Evolutionary conservation across 2,797 vertebrate species (phyloP), one percentile per base, ranked within the genome.

Genomic region (Pseudopleuronectes americanus): DNA sequence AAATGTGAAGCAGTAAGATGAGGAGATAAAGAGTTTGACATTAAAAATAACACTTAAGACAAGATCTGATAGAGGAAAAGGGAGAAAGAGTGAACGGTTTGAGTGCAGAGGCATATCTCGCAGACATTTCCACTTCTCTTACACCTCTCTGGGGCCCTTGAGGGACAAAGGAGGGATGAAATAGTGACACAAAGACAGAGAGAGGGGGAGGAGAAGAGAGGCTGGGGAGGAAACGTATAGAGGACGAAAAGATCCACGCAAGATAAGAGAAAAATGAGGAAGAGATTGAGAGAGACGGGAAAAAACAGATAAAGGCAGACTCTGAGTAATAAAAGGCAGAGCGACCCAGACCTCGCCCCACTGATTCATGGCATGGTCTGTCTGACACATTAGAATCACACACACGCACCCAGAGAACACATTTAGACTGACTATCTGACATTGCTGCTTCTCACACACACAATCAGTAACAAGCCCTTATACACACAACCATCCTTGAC

Each of bases 281-380:
- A 55, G 16, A 62, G 41, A 59, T 38, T 17, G 54, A 65, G 8
- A 64, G 52, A 31, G 17, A 22, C 5, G 23, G 23, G 41, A 8
- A 36, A 41, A 38, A 8, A 28, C n/a, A 47, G 24, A 48, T 26
- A 23, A 28, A 60, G 41, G 68, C 74, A 80, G 84, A 81, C 62
- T 67, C 33, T 88, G 87, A 90, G 87, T 90, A 89, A 90, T 68
- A 48, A 66, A 74, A 91, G 79, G 81, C 86, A 81, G 60, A 59
- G 74, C 22, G 47, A 87, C 81, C 82, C 78, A 86, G 84, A 89
- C 93, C 91, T 91, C 84, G 77, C 87, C 90, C 81, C 69, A 69
- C 86, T 94, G 93, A 94, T 89, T 93, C 92, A 93, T 88, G 79
- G 62, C 79, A 84, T 81, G 76, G 79, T 69, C 72, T 48, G 82